Percentiles rank a stretch among this genome's conserved stretches.
phyloP scores from a whole-genome alignment of 2,888 invertebrate genomes.

The Marasmarcha lunaedactyla region DNA sequence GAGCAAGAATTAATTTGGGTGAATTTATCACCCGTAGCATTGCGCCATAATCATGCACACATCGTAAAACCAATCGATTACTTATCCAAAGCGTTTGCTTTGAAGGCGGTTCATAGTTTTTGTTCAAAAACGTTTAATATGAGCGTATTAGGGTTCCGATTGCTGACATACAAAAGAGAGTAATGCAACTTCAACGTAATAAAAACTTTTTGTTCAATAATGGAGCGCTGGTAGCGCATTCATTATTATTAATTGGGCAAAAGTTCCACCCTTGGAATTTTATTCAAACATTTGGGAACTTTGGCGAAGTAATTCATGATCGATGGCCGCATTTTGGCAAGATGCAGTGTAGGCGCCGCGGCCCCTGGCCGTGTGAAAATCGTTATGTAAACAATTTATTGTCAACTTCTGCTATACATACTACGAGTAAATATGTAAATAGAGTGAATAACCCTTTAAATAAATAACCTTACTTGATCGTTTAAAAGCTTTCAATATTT shows the following conservation, averaged over 20 bases:
- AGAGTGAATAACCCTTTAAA: too few relatives aligned
- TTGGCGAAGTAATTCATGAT: constrained; percentile 32
- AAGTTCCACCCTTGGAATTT: constrained; percentile 50
- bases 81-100: neutral
- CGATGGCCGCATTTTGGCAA: constrained; percentile 28
- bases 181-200: constrained; percentile 49
- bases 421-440: too few relatives aligned
- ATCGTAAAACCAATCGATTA: constrained; percentile 53
- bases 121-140: neutral
- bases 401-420: neutral
- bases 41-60: constrained; percentile 27
- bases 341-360: constrained; percentile 35
- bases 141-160: constrained; percentile 9
- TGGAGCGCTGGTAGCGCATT: constrained; percentile 38
- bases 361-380: constrained; percentile 56
- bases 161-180: constrained; percentile 28
- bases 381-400: constrained; percentile 61
- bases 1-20: neutral
- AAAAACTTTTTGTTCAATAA: constrained; percentile 42
- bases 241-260: constrained; percentile 58
- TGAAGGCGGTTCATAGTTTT: neutral
- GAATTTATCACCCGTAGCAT: constrained; percentile 6
- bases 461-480: too few relatives aligned
- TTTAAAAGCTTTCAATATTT: too few relatives aligned
- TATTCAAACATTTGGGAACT: constrained; percentile 42